These are phyloP conservation scores for Scrobipalpa atriplicella DNA, from an alignment of 2,888 invertebrate genomes.

Conservation along the genomic window DNA sequence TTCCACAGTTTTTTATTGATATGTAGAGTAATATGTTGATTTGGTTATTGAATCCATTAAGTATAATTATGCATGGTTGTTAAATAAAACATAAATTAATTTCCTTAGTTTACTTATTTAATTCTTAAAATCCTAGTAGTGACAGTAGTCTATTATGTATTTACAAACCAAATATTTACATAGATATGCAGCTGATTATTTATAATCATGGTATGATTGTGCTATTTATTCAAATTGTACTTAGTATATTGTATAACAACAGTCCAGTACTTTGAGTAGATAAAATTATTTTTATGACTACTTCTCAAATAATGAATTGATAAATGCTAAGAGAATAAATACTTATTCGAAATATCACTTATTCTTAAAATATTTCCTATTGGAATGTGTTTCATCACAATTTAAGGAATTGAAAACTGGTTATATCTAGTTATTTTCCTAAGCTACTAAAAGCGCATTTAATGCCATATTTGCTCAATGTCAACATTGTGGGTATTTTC, in stretches of 20 bases:
- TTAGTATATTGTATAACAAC: conserved; percentile 19
- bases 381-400: conserved; percentile 60
- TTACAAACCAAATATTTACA: conserved; percentile 32
- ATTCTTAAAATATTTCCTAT: conserved; percentile 35
- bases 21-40: conserved; percentile 16
- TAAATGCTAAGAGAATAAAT: conserved; percentile 36
- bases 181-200: conserved; percentile 12
- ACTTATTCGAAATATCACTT: conserved; percentile 33
- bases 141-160: conserved; percentile 26
- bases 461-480: conserved; percentile 1
- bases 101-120: conserved; percentile 28
- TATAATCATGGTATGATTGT: not conserved
- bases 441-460: conserved; percentile 1
- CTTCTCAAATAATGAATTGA: conserved; percentile 26
- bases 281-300: conserved; percentile 7
- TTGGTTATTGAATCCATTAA: not conserved
- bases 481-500: conserved; percentile 1
- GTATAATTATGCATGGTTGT: conserved; percentile 6
- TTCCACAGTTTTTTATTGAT: conserved; percentile 29
- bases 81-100: conserved; percentile 28
- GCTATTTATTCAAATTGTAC: conserved; percentile 9
- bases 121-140: conserved; percentile 25
- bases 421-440: conserved; percentile 14
- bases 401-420: conserved; percentile 33
- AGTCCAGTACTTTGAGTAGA: conserved; percentile 15